phyloP scores from a whole-genome alignment of 30 jellyfish, hydroid and myxozoan genomes.

The Mastigias papua region DNA sequence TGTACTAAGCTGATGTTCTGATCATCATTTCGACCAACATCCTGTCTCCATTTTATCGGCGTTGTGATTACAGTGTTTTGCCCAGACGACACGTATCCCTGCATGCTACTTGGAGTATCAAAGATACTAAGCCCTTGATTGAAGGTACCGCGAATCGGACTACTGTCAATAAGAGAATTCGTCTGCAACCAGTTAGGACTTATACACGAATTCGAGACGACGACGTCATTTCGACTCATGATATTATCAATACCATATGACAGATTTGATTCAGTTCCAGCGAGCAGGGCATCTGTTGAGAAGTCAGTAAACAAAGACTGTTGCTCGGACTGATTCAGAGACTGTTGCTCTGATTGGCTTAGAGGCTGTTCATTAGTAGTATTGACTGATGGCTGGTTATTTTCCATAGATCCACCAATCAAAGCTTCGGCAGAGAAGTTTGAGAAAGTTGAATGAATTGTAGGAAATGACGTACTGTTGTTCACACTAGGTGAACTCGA shows the following conservation, averaged over 20 bases:
- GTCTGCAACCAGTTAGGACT: slow-evolving; percentile 83
- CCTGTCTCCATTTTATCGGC: slow-evolving; percentile 74
- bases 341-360: slow-evolving; percentile 27
- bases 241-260: slow-evolving; percentile 93
- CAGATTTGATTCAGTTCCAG: slow-evolving; percentile 79
- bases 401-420: slow-evolving; percentile 71
- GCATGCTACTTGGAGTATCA: slow-evolving; percentile 53
- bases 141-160: slow-evolving; percentile 93
- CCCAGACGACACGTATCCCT: slow-evolving; percentile 25
- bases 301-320: slow-evolving; percentile 85
- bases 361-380: slow-evolving; percentile 1
- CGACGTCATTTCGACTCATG: slow-evolving; percentile 78
- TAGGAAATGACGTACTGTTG: slow-evolving; percentile 56
- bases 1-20: not conserved
- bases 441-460: slow-evolving; percentile 80
- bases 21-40: slow-evolving; percentile 45
- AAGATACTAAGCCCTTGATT: slow-evolving; percentile 68
- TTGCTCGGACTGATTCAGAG: slow-evolving; percentile 69
- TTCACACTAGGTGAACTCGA: slow-evolving; percentile 6
- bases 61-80: slow-evolving; percentile 18
- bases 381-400: slow-evolving; percentile 34
- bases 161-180: slow-evolving; percentile 72
- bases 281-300: slow-evolving; percentile 84
- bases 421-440: slow-evolving; percentile 94
- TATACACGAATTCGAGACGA: slow-evolving; percentile 63